Conservation (phyloP, 2,888 invertebrate genomes). For the Escarpia spicata region DNA sequence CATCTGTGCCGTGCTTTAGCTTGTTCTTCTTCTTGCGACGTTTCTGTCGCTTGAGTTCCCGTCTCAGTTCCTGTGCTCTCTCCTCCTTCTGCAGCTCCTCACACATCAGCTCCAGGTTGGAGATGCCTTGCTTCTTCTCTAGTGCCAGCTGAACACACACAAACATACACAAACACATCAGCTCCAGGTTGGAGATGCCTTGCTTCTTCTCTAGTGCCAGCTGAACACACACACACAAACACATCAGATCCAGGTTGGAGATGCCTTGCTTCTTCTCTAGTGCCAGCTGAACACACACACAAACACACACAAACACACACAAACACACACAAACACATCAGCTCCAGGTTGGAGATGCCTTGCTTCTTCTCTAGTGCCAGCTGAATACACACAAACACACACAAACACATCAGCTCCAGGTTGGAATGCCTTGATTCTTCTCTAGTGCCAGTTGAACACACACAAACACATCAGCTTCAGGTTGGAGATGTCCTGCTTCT, state of each 20-base stretch:
- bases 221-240: constrained; percentile 56
- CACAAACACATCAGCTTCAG: constrained; percentile 79
- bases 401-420: constrained; percentile 80
- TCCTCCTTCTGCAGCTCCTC: constrained; percentile 89
- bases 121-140: constrained; percentile 87
- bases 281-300: constrained; percentile 71
- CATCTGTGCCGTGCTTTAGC: constrained; percentile 26
- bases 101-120: constrained; percentile 86
- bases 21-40: constrained; percentile 59
- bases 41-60: constrained; percentile 87
- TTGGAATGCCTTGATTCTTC: constrained; percentile 88
- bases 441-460: constrained; percentile 80
- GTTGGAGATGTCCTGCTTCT: constrained; percentile 87
- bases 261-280: constrained; percentile 89
- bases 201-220: constrained; percentile 88
- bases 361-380: constrained; percentile 88
- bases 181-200: constrained; percentile 86
- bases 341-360: constrained; percentile 86
- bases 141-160: constrained; percentile 75
- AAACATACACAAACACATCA: constrained; percentile 72
- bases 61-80: constrained; percentile 82
- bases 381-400: constrained; percentile 65
- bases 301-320: constrained; percentile 69
- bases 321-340: constrained; percentile 71
- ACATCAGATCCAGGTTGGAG: constrained; percentile 83